Evolutionary conservation across 2,797 vertebrate species (phyloP).

Genomic region (Emydoidea blandingii): DNA sequence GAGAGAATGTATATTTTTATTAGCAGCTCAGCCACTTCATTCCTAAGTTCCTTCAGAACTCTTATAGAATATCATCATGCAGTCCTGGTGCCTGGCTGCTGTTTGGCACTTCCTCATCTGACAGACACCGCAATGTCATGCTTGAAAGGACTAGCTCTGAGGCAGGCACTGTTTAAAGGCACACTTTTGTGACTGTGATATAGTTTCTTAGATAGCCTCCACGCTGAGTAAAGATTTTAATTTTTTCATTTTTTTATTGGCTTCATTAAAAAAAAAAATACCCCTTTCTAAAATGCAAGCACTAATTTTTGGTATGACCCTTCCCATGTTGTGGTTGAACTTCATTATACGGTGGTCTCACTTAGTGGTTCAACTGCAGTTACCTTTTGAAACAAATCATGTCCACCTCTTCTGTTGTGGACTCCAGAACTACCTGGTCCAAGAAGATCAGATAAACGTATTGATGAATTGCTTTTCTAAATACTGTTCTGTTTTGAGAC

Average conservation of each 20-base stretch:
- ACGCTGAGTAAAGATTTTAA: not conserved
- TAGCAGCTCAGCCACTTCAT: not conserved
- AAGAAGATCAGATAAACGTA: not conserved
- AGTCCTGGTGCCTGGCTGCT: not conserved
- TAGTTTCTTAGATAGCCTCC: not conserved
- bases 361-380: not conserved
- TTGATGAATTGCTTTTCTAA: not conserved
- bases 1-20: not conserved
- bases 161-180: not conserved
- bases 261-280: not conserved
- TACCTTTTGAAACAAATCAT: not conserved
- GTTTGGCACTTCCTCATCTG: not conserved
- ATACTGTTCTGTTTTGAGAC: not conserved
- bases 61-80: not conserved
- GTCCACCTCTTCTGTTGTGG: not conserved
- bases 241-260: not conserved
- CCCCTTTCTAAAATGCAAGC: not conserved
- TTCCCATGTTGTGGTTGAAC: not conserved
- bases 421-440: not conserved
- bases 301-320: not conserved
- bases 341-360: not conserved
- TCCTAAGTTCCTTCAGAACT: not conserved
- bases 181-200: not conserved
- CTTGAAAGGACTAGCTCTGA: not conserved
- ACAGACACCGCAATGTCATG: not conserved